A percentile compares a stretch with the other conserved stretches of the same genome.
phyloP scores from a whole-genome alignment of 53 echinoderm and acorn worm genomes.

The Apostichopus leukothele region DNA sequence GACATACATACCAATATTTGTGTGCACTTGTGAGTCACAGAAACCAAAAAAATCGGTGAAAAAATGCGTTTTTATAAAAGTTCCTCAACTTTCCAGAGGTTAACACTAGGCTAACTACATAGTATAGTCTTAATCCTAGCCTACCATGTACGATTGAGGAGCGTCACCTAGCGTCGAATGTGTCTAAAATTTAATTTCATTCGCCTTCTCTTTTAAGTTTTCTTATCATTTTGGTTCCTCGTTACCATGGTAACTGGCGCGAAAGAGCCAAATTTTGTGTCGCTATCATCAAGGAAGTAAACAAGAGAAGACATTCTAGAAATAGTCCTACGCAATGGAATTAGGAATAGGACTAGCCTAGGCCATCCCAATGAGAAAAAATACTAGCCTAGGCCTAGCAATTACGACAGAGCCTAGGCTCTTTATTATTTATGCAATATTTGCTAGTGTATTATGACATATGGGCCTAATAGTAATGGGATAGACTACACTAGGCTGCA shows the following conservation, averaged over 20 bases:
- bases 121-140: neutral
- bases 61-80: neutral
- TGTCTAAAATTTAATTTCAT: neutral
- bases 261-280: neutral
- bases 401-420: too few relatives aligned
- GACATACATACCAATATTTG: neutral
- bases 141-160: neutral
- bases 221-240: neutral
- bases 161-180: neutral
- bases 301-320: too few relatives aligned
- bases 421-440: too few relatives aligned
- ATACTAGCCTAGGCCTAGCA: too few relatives aligned
- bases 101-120: constrained; percentile 5
- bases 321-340: too few relatives aligned
- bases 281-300: neutral
- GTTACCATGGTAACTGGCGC: constrained; percentile 22
- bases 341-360: neutral
- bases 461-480: too few relatives aligned
- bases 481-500: too few relatives aligned
- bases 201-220: neutral
- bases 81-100: constrained; percentile 26
- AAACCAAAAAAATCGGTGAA: neutral
- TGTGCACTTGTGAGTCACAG: neutral
- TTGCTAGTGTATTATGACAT: too few relatives aligned
- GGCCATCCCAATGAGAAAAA: neutral